A percentile compares a stretch with the other conserved stretches of the same genome.
These are phyloP conservation scores for Nautilus pompilius DNA, from an alignment of 1,140 invertebrate genomes.

Conservation along the genomic window DNA sequence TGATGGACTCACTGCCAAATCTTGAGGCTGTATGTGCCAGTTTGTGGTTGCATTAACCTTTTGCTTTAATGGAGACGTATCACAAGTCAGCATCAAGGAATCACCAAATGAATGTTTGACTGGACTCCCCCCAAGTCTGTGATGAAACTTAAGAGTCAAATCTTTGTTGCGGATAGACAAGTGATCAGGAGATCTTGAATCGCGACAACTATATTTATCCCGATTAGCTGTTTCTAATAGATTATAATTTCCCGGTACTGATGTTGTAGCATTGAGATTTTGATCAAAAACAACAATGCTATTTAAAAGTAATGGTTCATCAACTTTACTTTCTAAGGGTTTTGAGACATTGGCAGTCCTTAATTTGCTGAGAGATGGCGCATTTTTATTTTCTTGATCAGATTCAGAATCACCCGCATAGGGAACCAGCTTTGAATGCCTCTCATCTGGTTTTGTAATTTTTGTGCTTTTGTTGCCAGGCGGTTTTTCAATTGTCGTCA, in stretches of 20 bases:
- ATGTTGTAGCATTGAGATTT: constrained; percentile 37
- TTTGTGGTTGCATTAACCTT: constrained; percentile 41
- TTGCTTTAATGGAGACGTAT: constrained; percentile 8
- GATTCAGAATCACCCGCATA: constrained; percentile 52
- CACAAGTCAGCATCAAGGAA: constrained; percentile 7
- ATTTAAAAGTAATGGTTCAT: too few species aligned
- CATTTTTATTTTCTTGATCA: constrained; percentile 23
- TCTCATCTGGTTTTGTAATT: constrained; percentile 12
- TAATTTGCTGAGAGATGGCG: too few species aligned
- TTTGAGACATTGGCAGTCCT: too few species aligned
- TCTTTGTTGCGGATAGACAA: not conserved
- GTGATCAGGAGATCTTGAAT: constrained; percentile 1
- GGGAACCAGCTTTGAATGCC: constrained; percentile 39
- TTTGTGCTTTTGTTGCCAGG: constrained; percentile 37
- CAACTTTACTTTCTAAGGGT: too few species aligned
- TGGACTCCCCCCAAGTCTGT: not conserved
- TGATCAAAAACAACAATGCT: constrained; percentile 27
- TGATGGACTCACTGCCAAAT: constrained; percentile 38
- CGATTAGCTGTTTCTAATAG: constrained; percentile 20
- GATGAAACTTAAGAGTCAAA: not conserved
- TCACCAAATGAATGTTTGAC: constrained; percentile 6
- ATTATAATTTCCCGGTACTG: constrained; percentile 33
- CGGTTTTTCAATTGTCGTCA: constrained; percentile 38
- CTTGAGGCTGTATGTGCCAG: constrained; percentile 46
- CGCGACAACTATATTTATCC: constrained; percentile 11